Evolutionary conservation across 2,113 vertebrate species (phyloP), one percentile per base, ranked within the genome.

Genomic region (Eolophus roseicapilla): DNA sequence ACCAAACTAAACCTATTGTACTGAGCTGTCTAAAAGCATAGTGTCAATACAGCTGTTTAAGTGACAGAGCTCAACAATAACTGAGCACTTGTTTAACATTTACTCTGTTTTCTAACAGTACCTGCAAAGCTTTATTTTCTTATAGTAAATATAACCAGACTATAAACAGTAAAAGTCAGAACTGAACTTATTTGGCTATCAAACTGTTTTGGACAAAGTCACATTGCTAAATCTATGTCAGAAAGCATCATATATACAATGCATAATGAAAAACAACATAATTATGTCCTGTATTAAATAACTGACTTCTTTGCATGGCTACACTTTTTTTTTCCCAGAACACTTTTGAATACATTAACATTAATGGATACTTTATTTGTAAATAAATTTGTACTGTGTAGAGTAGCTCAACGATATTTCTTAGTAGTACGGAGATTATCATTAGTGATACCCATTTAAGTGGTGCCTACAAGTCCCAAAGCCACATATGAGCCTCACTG

Each of bases 21-120:
- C 85, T 88, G 90, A 96, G 92, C 86, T 96, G 57, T 70, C 94
- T 90, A 90, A 95, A 96, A 93, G 71, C 57, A 92, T 71, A 97
- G 80, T 91, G 94, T 97, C 98, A 98, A 98, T 96, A 98, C 98
- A 98, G 98, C 97, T 98, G 98, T 64, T 86, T 63, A 95, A 93
- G 93, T 87, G 95, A 94, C 91, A 96, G 65, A 94, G 70, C 78
- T 93, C 76, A 97, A 82, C 80, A 93, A 85, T 64, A 90, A 97
- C 81, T 13, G 2, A 96, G 20, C 70, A 53, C 88, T 97, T 97
- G 90, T 96, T 98, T 96, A 95, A 71, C 29, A 43, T 97, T 96
- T 78, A 85, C 77, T 88, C 77, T 93, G 77, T 96, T 97, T 96
- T 90, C 90, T 69, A 91, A 78, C 37, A 91, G 63, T 74, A 88